These are phyloP conservation scores for Sepioteuthis lessoniana DNA, from an alignment of 2,888 invertebrate species.

Conservation along the genomic window DNA sequence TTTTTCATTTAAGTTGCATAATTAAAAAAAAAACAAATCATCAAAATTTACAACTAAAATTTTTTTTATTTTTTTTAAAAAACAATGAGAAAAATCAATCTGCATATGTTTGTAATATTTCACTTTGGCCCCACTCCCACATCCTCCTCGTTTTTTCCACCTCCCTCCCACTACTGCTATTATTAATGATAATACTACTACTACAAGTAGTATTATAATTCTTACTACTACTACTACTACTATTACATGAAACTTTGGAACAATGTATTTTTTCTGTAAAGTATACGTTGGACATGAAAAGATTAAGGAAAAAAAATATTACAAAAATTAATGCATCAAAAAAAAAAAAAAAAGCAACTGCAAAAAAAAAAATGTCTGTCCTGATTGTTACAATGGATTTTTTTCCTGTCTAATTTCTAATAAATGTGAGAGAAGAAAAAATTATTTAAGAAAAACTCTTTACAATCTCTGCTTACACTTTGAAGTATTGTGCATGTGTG, in stretches of 20 bases:
- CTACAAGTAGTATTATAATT: not conserved
- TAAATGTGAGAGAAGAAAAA: not conserved
- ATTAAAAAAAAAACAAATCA: not conserved
- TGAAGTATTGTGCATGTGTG: not conserved
- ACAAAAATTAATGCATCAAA: not conserved
- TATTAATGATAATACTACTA: not conserved
- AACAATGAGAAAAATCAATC: conserved; percentile 2
- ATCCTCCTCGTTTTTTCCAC: not conserved
- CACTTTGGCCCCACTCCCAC: not conserved
- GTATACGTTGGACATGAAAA: conserved; percentile 20
- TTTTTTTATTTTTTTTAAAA: conserved; percentile 4
- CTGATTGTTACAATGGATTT: not conserved
- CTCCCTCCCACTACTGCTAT: not conserved
- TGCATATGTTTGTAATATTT: conserved; percentile 33
- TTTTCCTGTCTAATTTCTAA: conserved; percentile 3
- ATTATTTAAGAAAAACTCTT: not conserved
- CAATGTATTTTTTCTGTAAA: conserved; percentile 33
- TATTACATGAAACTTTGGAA: not conserved
- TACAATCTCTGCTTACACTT: not conserved
- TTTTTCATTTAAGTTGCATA: conserved; percentile 5
- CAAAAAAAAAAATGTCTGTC: not conserved
- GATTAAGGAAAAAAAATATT: conserved; percentile 33
- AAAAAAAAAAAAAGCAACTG: not conserved
- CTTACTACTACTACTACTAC: not conserved
- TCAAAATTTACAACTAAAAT: not conserved